A percentile compares a stretch with the other conserved stretches of the same genome.
phyloP scores from a whole-genome alignment of 2,797 vertebrate genomes.

The Malacoraja senta region DNA sequence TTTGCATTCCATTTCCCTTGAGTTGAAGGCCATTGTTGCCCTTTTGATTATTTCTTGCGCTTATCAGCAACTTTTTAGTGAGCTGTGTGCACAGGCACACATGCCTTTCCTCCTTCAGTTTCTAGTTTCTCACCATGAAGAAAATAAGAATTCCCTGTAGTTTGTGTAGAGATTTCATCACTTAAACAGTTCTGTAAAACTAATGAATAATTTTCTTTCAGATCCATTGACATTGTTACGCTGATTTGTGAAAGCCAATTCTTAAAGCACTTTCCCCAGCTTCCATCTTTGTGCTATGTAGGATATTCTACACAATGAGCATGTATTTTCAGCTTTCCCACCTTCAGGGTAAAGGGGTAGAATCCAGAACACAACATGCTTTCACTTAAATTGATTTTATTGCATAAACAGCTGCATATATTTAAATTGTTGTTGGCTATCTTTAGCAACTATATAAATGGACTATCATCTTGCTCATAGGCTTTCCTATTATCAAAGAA shows the following conservation, averaged over 20 bases:
- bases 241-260: neutral
- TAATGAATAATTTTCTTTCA: neutral
- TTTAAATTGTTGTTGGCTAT: neutral
- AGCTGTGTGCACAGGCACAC: neutral
- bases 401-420: neutral
- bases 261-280: neutral
- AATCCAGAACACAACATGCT: neutral
- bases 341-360: neutral
- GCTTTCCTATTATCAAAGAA: constrained; percentile 90
- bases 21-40: neutral
- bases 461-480: constrained; percentile 53
- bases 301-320: neutral
- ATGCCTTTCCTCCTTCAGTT: neutral
- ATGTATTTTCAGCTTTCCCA: neutral
- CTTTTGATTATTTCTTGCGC: neutral
- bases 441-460: neutral
- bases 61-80: neutral
- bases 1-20: neutral
- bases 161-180: neutral
- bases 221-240: neutral
- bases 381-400: neutral
- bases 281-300: neutral
- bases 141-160: neutral
- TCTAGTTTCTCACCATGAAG: neutral
- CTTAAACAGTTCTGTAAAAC: neutral